phyloP scores from a whole-genome alignment of 2,797 vertebrate genomes.

The Echeneis naucrates region DNA sequence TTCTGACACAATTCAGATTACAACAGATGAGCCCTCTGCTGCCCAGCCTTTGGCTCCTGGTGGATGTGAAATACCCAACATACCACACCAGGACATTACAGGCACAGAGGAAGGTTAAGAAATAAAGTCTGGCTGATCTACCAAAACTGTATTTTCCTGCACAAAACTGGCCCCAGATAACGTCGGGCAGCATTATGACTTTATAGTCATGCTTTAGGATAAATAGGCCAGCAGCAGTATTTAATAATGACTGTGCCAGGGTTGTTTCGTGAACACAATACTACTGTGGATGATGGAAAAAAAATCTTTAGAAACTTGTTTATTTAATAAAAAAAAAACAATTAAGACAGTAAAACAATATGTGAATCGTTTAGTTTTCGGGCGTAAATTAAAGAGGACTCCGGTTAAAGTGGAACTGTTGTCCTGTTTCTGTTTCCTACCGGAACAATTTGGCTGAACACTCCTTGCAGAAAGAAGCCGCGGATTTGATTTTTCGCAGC shows the following conservation, averaged over 20 bases:
- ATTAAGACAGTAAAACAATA: background rate
- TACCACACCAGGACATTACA: conserved; percentile 3
- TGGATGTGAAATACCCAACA: conserved; percentile 18
- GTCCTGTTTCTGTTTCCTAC: conserved; percentile 35
- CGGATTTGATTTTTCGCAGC: conserved; percentile 73
- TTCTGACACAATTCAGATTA: background rate
- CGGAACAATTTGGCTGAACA: conserved; percentile 47
- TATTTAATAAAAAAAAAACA: background rate
- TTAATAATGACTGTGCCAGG: background rate
- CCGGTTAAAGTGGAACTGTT: conserved; percentile 48
- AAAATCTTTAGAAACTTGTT: background rate
- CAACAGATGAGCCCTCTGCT: background rate
- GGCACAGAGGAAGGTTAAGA: conserved; percentile 6
- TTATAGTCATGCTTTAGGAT: background rate
- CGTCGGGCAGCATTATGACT: background rate
- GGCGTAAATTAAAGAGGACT: background rate
- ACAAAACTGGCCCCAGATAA: background rate
- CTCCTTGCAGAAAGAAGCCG: conserved; percentile 74
- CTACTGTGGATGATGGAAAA: background rate
- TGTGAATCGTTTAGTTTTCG: background rate
- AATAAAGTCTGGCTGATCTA: background rate
- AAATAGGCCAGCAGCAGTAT: background rate
- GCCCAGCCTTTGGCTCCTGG: background rate
- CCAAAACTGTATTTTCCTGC: background rate
- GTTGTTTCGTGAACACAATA: background rate